These are phyloP conservation scores for Hirtodrosophila histrioides DNA, from an alignment of 2,888 invertebrate species.

Conservation along the genomic window DNA sequence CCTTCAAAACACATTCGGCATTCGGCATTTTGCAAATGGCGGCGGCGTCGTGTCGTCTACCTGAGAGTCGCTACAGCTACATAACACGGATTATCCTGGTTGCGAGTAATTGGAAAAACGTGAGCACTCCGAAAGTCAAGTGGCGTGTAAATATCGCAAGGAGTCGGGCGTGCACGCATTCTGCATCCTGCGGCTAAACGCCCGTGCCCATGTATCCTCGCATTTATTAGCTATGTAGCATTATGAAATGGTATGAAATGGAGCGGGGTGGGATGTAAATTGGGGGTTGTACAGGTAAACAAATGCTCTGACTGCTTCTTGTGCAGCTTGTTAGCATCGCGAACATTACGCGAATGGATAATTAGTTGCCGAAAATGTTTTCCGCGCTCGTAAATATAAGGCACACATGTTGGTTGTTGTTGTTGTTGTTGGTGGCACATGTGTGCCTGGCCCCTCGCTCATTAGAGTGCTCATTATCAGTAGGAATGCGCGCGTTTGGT, in stretches of 20 bases:
- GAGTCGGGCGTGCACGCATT: constrained; percentile 38
- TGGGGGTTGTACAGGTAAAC: constrained; percentile 27
- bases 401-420: constrained; percentile 78
- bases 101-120: constrained; percentile 72
- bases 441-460: constrained; percentile 59
- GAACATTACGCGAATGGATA: constrained; percentile 82
- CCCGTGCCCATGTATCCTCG: constrained; percentile 47
- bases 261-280: no score
- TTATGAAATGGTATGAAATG: constrained; percentile 26
- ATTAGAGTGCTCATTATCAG: constrained; percentile 79
- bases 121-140: constrained; percentile 82
- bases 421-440: constrained; percentile 54
- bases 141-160: constrained; percentile 78
- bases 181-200: constrained; percentile 62
- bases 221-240: constrained; percentile 79
- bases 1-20: constrained; percentile 7
- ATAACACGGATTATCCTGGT: constrained; percentile 36
- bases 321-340: constrained; percentile 60
- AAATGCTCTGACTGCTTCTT: constrained; percentile 28
- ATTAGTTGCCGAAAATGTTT: constrained; percentile 83
- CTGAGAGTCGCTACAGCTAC: constrained; percentile 39
- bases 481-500: constrained; percentile 48
- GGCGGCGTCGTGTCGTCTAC: constrained; percentile 39
- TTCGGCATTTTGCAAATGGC: constrained; percentile 69
- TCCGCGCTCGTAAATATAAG: constrained; percentile 80